Conservation (phyloP, 2,888 invertebrate species). For the Nemoura dubitans region DNA sequence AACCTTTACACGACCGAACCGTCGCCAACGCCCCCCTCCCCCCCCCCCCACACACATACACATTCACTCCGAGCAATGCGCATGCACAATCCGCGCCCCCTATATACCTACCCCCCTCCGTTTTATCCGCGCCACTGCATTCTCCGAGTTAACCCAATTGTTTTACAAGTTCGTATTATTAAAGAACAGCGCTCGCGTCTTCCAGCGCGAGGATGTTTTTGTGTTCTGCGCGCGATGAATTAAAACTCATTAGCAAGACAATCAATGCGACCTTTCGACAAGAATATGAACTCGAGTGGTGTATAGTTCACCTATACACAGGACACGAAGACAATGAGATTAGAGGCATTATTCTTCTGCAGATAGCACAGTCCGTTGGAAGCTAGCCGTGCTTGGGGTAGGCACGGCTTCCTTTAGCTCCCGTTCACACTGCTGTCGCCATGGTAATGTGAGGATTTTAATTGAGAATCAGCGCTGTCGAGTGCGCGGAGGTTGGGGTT, state of each 20-base stretch:
- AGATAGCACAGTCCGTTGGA: neutral
- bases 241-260: slow-evolving; percentile 40
- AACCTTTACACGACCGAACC: slow-evolving; percentile 10
- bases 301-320: neutral
- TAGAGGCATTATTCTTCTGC: neutral
- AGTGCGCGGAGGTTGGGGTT: neutral
- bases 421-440: too few species aligned
- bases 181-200: slow-evolving; percentile 21
- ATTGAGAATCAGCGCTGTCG: neutral
- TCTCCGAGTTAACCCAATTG: slow-evolving; percentile 27
- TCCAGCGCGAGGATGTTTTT: slow-evolving; percentile 2
- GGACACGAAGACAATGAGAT: slow-evolving; percentile 14
- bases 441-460: neutral
- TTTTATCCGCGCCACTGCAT: slow-evolving; percentile 8
- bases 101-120: too few species aligned
- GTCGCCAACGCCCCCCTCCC: neutral
- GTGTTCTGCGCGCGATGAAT: slow-evolving; percentile 22
- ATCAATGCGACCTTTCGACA: slow-evolving; percentile 37
- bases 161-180: slow-evolving; percentile 39
- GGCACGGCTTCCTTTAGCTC: neutral
- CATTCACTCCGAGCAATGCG: neutral
- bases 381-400: neutral
- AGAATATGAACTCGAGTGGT: neutral
- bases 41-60: neutral
- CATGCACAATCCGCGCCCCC: neutral